Evolutionary conservation across 2,888 invertebrate genomes (phyloP).

Genomic region (Apantesis nais): DNA sequence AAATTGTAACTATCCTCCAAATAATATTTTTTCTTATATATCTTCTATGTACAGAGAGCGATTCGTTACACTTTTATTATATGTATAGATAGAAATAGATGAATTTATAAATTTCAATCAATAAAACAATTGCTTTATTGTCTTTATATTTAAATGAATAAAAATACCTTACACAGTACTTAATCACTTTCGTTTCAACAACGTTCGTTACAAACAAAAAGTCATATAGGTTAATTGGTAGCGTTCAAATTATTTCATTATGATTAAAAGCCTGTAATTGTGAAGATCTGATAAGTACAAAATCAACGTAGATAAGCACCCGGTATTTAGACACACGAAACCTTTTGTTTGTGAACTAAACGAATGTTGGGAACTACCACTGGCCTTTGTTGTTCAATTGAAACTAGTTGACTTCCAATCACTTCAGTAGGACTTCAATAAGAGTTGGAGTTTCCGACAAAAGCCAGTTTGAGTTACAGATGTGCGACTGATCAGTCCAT

Average conservation of each 20-base stretch:
- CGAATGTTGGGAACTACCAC: slow-evolving; percentile 10
- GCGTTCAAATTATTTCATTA: slow-evolving; percentile 41
- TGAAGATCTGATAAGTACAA: slow-evolving; percentile 48
- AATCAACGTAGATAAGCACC: slow-evolving; percentile 50
- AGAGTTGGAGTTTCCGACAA: neutral
- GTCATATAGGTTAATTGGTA: slow-evolving; percentile 44
- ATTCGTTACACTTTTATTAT: no score
- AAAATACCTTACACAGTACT: no score
- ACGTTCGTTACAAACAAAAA: slow-evolving; percentile 4
- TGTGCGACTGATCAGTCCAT: no score
- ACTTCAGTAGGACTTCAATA: neutral
- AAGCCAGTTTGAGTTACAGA: neutral
- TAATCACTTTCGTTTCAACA: neutral
- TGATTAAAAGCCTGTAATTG: slow-evolving; percentile 53
- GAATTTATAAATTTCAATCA: neutral
- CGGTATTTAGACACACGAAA: slow-evolving; percentile 52
- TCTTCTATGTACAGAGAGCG: no score
- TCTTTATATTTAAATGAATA: neutral
- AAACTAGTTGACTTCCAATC: neutral
- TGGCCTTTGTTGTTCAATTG: neutral
- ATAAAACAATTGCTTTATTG: neutral
- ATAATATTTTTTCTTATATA: no score
- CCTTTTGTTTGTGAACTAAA: slow-evolving; percentile 25
- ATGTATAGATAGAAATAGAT: no score
- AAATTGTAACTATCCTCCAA: no score